Evolutionary conservation across 1,140 invertebrate species (phyloP).

Genomic region (Lamellibrachia luymesi): DNA sequence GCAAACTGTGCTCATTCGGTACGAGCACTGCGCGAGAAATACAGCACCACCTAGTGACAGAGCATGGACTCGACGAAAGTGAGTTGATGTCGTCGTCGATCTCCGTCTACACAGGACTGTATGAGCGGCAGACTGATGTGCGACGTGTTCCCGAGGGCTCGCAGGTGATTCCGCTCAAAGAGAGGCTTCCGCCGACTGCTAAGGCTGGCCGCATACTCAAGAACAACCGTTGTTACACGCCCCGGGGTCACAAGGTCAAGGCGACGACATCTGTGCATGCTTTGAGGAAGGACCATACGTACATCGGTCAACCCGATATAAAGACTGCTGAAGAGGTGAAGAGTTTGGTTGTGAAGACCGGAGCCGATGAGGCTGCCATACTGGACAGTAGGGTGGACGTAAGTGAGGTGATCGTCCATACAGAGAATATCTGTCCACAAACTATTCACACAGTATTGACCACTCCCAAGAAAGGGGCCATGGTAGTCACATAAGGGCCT

Average conservation of each 20-base stretch:
- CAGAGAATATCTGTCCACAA: neutral
- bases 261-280: neutral
- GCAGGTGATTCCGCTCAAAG: conserved; percentile 44
- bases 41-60: conserved; percentile 64
- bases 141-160: conserved; percentile 44
- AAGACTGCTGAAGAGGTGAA: neutral
- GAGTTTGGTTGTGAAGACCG: neutral
- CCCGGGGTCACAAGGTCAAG: neutral
- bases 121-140: conserved; percentile 41
- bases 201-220: neutral
- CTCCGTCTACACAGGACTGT: conserved; percentile 46
- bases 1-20: conserved; percentile 65
- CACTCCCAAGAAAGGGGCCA: neutral
- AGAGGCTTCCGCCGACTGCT: conserved; percentile 30
- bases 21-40: conserved; percentile 71
- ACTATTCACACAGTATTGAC: neutral
- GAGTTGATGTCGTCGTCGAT: conserved; percentile 34
- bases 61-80: conserved; percentile 55
- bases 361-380: neutral
- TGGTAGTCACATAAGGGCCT: too few species aligned
- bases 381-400: neutral
- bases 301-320: neutral
- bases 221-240: neutral
- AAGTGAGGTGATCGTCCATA: neutral
- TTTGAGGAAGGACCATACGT: neutral